Conservation (phyloP, 2,797 vertebrate genomes). For the Selene dorsalis region DNA sequence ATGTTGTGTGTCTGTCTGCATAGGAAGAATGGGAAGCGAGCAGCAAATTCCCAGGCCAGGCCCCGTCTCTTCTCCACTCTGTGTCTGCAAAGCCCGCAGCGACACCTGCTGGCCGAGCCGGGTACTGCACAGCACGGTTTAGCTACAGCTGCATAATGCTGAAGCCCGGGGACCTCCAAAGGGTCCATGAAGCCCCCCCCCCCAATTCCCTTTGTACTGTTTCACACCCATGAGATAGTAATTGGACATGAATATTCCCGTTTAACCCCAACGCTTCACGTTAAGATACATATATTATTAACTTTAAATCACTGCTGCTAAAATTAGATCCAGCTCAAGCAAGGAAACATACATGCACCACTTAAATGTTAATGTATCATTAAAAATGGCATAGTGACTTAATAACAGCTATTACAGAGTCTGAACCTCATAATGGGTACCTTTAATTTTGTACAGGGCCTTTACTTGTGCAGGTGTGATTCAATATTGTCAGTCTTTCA, state of each 20-base stretch:
- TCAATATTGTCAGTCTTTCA: background rate
- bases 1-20: constrained; percentile 87
- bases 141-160: background rate
- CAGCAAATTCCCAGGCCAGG: constrained; percentile 81
- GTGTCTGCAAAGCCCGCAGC: constrained; percentile 50
- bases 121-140: background rate
- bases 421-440: background rate
- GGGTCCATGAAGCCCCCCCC: background rate
- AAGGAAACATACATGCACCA: background rate
- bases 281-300: background rate
- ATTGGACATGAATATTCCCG: background rate
- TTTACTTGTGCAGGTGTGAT: background rate
- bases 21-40: constrained; percentile 85
- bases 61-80: constrained; percentile 66
- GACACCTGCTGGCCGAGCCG: constrained; percentile 68
- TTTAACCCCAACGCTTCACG: background rate
- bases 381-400: background rate
- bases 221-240: no score
- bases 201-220: background rate
- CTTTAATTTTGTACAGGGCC: background rate
- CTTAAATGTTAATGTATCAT: background rate
- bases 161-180: background rate
- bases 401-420: background rate
- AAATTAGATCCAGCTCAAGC: background rate
- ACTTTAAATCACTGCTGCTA: background rate